A percentile compares a stretch with the other conserved stretches of the same genome.
Conservation (phyloP, 2,888 invertebrate species). For the Tetrapedia diversipes region DNA sequence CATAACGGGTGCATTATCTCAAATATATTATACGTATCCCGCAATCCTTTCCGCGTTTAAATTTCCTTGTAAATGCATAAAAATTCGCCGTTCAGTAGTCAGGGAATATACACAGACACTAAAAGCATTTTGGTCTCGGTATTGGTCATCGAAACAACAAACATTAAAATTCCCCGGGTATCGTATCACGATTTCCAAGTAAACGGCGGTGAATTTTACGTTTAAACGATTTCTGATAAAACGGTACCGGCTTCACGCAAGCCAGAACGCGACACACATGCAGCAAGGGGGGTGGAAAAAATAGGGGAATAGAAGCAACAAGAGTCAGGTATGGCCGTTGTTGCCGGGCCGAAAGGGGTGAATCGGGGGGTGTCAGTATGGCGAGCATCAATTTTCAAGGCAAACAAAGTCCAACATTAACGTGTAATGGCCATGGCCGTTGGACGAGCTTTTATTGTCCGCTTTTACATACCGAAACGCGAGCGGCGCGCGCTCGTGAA, state of each 20-base stretch:
- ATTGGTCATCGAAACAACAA: constrained; percentile 7
- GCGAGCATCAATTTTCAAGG: constrained; percentile 67
- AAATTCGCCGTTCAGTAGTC: too few relatives aligned
- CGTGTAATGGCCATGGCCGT: constrained; percentile 60
- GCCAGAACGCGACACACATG: constrained; percentile 24
- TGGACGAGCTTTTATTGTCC: constrained; percentile 54
- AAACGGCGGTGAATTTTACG: constrained; percentile 26
- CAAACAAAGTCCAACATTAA: constrained; percentile 71
- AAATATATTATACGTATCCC: too few relatives aligned
- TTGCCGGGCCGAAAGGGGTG: constrained; percentile 29
- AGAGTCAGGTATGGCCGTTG: constrained; percentile 35
- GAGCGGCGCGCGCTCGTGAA: background rate
- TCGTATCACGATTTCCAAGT: background rate
- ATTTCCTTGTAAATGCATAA: too few relatives aligned
- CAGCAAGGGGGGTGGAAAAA: background rate
- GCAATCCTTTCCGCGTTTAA: too few relatives aligned
- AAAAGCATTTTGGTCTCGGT: background rate
- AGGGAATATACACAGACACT: too few relatives aligned
- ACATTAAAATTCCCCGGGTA: constrained; percentile 14
- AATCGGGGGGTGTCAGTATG: constrained; percentile 42
- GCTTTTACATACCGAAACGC: constrained; percentile 13
- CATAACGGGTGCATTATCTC: too few relatives aligned
- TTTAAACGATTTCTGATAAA: constrained; percentile 36
- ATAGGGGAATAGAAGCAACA: constrained; percentile 25
- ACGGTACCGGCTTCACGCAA: constrained; percentile 18